A percentile compares a stretch with the other conserved stretches of the same genome.
These are phyloP conservation scores for Euwallacea similis DNA, from an alignment of 1,140 invertebrate species.

Conservation along the genomic window DNA sequence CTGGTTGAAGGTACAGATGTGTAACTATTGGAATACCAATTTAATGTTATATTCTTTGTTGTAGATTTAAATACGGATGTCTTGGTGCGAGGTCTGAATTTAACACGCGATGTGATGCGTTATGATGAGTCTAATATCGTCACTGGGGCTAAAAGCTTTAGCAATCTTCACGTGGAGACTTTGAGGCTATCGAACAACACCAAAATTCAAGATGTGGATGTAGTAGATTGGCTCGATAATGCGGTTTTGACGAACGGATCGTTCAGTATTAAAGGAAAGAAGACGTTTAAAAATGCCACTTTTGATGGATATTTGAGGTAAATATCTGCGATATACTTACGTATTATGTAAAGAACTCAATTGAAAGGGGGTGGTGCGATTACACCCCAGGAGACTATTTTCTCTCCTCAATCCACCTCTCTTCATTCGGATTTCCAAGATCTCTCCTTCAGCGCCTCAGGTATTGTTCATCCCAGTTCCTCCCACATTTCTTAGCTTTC, in stretches of 20 bases:
- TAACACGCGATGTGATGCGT: constrained; percentile 54
- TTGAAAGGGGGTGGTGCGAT: not conserved
- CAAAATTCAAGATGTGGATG: constrained; percentile 52
- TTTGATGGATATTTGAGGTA: constrained; percentile 44
- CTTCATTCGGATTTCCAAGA: too few relatives aligned
- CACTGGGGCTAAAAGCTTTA: constrained; percentile 50
- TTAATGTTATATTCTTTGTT: constrained; percentile 28
- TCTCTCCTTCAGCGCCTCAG: too few relatives aligned
- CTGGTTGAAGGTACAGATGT: constrained; percentile 18
- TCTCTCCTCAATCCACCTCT: too few relatives aligned
- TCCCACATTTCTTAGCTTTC: too few relatives aligned
- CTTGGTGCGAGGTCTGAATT: constrained; percentile 53
- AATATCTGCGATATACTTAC: not conserved
- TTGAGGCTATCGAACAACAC: constrained; percentile 46
- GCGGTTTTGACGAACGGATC: constrained; percentile 45
- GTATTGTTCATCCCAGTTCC: too few relatives aligned
- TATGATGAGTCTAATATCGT: constrained; percentile 49
- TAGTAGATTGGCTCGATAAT: constrained; percentile 53
- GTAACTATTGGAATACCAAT: not conserved
- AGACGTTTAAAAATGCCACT: constrained; percentile 41
- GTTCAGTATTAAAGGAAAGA: constrained; percentile 38
- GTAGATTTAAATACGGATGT: constrained; percentile 45
- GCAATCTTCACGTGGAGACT: constrained; percentile 44
- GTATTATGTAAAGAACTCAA: not conserved
- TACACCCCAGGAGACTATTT: too few relatives aligned